Conservation (phyloP, 2,888 invertebrate genomes). For the Muschampia plurimacula region DNA sequence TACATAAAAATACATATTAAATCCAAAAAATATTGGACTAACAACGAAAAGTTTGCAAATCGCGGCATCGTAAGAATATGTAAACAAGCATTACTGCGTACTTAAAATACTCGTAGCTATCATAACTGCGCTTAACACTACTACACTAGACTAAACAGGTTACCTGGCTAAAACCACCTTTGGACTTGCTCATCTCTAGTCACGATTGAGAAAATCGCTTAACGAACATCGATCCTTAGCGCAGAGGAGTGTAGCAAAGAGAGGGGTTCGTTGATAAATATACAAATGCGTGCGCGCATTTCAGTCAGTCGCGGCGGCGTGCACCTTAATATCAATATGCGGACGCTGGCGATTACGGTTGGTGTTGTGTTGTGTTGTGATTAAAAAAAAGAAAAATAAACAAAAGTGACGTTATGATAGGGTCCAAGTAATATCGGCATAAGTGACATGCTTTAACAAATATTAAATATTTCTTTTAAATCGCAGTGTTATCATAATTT, state of each 20-base stretch:
- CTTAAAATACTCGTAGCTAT: neutral
- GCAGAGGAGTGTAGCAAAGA: conserved; percentile 52
- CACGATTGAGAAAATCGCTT: conserved; percentile 48
- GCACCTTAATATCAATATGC: conserved; percentile 68
- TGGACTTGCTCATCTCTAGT: conserved; percentile 47
- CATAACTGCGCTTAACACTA: neutral
- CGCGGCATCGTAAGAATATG: neutral
- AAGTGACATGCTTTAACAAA: conserved; percentile 3
- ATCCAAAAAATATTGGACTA: neutral
- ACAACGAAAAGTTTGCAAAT: neutral
- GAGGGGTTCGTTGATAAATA: conserved; percentile 74
- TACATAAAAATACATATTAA: too few species aligned
- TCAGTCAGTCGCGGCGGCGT: conserved; percentile 69
- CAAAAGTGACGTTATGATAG: neutral
- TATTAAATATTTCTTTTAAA: neutral
- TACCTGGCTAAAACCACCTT: conserved; percentile 40
- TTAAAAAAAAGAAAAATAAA: conserved; percentile 27
- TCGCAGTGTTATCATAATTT: neutral
- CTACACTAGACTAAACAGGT: neutral
- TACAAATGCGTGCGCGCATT: conserved; percentile 54
- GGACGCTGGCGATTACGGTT: conserved; percentile 76
- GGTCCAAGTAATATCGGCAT: neutral
- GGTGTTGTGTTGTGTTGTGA: conserved; percentile 60
- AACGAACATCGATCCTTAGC: conserved; percentile 47
- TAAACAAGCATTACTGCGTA: neutral